Evolutionary conservation across 1,140 invertebrate genomes (phyloP).

Genomic region (Amphibalanus amphitrite): DNA sequence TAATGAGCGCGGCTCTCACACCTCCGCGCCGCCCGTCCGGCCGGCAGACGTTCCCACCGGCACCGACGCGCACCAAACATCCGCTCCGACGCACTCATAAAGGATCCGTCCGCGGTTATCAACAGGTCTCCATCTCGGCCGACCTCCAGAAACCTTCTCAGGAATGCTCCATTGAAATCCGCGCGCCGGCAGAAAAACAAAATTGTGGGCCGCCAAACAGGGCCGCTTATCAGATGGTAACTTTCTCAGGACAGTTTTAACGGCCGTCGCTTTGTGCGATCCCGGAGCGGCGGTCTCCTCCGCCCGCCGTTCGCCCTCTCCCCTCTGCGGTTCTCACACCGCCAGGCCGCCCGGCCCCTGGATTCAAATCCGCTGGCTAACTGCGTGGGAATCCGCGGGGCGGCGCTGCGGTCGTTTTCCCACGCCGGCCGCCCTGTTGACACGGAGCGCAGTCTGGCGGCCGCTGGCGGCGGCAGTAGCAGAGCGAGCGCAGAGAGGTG

Average conservation of each 20-base stretch:
- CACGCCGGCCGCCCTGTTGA: not conserved
- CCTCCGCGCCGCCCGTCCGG: not conserved
- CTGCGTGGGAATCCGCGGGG: not conserved
- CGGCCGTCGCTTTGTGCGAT: not conserved
- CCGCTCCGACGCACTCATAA: not conserved
- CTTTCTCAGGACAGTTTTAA: not conserved
- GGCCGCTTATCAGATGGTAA: not conserved
- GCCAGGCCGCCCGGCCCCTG: not conserved
- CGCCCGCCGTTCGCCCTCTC: not conserved
- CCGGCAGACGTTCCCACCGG: not conserved
- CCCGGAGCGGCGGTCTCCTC: not conserved
- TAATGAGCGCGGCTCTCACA: not conserved
- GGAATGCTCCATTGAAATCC: constrained; percentile 1
- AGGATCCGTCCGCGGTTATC: not conserved
- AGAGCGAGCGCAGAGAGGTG: not conserved
- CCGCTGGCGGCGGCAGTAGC: not conserved
- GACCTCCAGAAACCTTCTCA: not conserved
- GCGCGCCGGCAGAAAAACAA: not conserved
- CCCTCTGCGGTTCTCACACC: not conserved
- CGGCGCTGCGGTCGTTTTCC: not conserved
- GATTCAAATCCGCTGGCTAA: not conserved
- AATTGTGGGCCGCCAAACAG: not conserved
- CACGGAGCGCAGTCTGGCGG: not conserved
- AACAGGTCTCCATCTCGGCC: not conserved
- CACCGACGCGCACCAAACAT: not conserved